These are phyloP conservation scores for Ypsolopha sequella DNA, from an alignment of 2,888 invertebrate genomes.

Conservation along the genomic window DNA sequence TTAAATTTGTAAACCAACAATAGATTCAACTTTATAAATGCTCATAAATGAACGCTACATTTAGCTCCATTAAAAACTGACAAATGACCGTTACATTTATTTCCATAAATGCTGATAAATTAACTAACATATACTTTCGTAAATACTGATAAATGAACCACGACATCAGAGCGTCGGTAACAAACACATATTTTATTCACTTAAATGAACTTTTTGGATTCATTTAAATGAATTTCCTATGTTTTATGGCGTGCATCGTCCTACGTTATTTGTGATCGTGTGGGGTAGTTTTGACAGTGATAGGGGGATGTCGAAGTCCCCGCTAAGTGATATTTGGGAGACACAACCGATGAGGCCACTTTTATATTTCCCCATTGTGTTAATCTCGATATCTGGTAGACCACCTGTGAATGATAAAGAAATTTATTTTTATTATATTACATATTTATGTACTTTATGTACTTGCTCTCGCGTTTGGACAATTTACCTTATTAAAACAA, in stretches of 20 bases:
- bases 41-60: too few species aligned
- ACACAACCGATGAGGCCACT: conserved; percentile 86
- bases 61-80: too few species aligned
- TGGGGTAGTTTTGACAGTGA: conserved; percentile 75
- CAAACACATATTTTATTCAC: conserved; percentile 4
- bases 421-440: too few species aligned
- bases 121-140: too few species aligned
- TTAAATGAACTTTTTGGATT: conserved; percentile 9
- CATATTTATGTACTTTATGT: too few species aligned
- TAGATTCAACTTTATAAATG: too few species aligned
- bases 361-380: conserved; percentile 78
- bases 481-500: too few species aligned
- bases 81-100: too few species aligned
- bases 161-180: background rate
- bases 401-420: conserved; percentile 73
- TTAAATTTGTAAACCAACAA: too few species aligned
- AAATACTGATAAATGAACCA: too few species aligned
- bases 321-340: conserved; percentile 83
- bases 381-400: conserved; percentile 80
- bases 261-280: conserved; percentile 69
- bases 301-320: conserved; percentile 82
- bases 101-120: too few species aligned
- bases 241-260: conserved; percentile 52
- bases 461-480: too few species aligned
- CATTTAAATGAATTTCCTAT: conserved; percentile 10